phyloP scores from a whole-genome alignment of 2,888 invertebrate genomes.

The Mongoloraphidia duomilia region DNA sequence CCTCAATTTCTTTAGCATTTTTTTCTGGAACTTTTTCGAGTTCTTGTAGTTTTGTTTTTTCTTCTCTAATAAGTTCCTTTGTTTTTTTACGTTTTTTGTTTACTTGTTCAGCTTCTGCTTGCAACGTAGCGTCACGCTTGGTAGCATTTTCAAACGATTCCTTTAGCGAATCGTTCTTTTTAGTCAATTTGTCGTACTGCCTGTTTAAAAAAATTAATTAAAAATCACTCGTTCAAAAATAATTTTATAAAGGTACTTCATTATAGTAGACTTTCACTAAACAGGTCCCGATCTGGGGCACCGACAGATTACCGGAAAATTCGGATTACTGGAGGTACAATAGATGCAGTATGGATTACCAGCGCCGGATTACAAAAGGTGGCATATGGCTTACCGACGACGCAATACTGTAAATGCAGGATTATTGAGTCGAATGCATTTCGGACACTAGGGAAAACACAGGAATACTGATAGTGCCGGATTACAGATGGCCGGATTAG shows the following conservation, averaged over 20 bases:
- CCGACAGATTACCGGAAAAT: too few species aligned
- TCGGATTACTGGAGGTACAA: too few species aligned
- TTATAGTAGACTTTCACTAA: too few species aligned
- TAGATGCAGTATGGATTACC: too few species aligned
- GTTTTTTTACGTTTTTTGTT: constrained; percentile 65
- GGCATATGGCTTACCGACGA: too few species aligned
- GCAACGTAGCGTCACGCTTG: constrained; percentile 46
- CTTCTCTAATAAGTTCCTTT: constrained; percentile 48
- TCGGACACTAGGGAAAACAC: too few species aligned
- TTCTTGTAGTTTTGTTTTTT: constrained; percentile 52
- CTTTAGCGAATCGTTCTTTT: constrained; percentile 40
- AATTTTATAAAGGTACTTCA: background rate
- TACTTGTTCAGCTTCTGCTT: constrained; percentile 49
- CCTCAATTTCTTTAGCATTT: constrained; percentile 50
- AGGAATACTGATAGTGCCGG: too few species aligned
- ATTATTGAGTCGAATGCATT: too few species aligned
- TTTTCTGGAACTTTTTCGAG: constrained; percentile 54
- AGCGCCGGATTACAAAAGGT: too few species aligned
- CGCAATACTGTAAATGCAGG: too few species aligned
- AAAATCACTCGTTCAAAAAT: constrained; percentile 5
- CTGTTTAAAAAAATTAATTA: constrained; percentile 23
- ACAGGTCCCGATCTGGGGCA: too few species aligned
- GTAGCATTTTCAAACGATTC: constrained; percentile 49
- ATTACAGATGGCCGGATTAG: too few species aligned
- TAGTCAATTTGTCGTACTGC: constrained; percentile 40